phyloP scores from a whole-genome alignment of 2,113 vertebrate genomes.

The Lepus timidus region DNA sequence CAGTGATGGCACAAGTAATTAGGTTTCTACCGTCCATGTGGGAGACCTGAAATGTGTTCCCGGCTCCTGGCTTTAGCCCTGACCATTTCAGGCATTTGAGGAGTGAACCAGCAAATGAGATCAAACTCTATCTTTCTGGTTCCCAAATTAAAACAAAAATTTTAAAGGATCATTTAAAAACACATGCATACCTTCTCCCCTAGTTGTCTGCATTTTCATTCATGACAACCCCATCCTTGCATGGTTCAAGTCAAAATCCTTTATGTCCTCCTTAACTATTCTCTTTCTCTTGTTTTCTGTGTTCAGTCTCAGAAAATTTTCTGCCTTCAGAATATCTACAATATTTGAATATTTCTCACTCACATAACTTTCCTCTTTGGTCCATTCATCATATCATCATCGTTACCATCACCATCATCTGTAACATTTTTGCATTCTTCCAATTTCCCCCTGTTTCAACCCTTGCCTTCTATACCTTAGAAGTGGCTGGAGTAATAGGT shows the following conservation, averaged over 20 bases:
- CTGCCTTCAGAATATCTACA: neutral
- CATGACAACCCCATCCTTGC: neutral
- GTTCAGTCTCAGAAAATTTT: neutral
- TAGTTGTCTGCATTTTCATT: neutral
- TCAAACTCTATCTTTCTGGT: no score
- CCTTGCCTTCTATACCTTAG: neutral
- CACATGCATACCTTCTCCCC: neutral
- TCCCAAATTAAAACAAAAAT: no score
- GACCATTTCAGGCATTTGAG: no score
- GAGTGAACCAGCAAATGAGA: no score
- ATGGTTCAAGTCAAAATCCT: neutral
- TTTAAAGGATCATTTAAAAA: neutral
- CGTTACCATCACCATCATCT: neutral
- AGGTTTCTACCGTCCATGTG: no score
- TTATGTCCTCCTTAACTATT: neutral
- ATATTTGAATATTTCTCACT: neutral
- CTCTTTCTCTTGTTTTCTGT: neutral
- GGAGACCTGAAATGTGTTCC: no score
- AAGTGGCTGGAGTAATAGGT: neutral
- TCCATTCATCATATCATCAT: neutral
- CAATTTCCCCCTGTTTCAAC: neutral
- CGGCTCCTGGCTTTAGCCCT: no score
- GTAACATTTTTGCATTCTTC: neutral
- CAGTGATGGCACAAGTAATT: no score
- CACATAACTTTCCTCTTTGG: neutral